Percentiles rank a stretch among this genome's conserved stretches.
These are phyloP conservation scores for Synergus umbraculus DNA, from an alignment of 2,888 invertebrate species.

Conservation along the genomic window DNA sequence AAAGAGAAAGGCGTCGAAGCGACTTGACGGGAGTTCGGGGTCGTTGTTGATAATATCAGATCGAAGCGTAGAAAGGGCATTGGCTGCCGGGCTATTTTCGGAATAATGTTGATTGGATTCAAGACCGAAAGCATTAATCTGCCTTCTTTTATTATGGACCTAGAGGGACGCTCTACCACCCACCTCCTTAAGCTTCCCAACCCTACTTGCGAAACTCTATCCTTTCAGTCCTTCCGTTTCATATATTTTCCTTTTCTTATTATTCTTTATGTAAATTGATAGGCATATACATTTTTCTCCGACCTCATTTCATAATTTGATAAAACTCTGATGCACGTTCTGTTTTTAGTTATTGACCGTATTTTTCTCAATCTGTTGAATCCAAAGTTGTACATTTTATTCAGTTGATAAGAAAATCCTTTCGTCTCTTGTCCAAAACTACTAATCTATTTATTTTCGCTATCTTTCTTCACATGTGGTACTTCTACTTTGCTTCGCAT, in stretches of 20 bases:
- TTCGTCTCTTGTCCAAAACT: background rate
- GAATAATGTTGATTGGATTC: constrained; percentile 78
- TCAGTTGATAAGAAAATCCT: background rate
- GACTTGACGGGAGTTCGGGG: constrained; percentile 57
- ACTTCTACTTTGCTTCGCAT: background rate
- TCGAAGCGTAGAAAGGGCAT: constrained; percentile 69
- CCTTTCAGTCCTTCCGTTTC: constrained; percentile 33
- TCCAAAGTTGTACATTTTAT: background rate
- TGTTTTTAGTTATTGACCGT: background rate
- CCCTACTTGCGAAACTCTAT: constrained; percentile 2
- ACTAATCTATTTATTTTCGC: background rate
- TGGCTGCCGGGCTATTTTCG: constrained; percentile 76
- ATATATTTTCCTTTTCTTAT: constrained; percentile 21
- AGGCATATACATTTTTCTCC: constrained; percentile 1
- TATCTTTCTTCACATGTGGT: background rate
- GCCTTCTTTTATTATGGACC: constrained; percentile 76
- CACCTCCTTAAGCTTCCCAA: constrained; percentile 2
- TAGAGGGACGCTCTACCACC: constrained; percentile 49
- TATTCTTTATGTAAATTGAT: constrained; percentile 35
- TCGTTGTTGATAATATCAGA: constrained; percentile 75
- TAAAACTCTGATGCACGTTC: background rate
- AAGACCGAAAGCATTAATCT: constrained; percentile 77
- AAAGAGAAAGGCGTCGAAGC: constrained; percentile 58
- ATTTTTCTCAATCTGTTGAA: constrained; percentile 2
- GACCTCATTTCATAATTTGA: constrained; percentile 17